Base-by-base conservation (phyloP, 2,797 vertebrate species). In the Pangasius djambal region DNA sequence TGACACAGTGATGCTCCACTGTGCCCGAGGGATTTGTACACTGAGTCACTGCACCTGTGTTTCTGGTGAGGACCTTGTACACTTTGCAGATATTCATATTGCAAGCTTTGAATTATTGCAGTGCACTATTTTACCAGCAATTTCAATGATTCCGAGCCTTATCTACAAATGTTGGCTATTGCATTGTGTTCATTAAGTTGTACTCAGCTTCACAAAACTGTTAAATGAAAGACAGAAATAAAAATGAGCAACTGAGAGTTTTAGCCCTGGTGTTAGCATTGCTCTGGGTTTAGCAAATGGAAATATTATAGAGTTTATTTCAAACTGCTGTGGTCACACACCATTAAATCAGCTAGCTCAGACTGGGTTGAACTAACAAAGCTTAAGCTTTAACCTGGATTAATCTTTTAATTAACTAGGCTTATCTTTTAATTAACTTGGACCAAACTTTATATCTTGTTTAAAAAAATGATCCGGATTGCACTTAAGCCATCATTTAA, bases 11-110 rank as follows among this genome's bases (percentile, higher is more conserved):
- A 59, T 44, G 44, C 16, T 57, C 40, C 52, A 31, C 37, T 87
- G 77, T 85, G 63, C 67, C 79, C 69, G 74, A 85, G 59, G 75
- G 65, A 52, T 88, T 89, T 75, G 9, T 50, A 44, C 34, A 25
- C 67, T 55, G 6, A 70, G 40, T 55, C 40, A 84, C 79, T 91
- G 84, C 90, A 86, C 86, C 83, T 91, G 91, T 89, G 81, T 84
- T 52, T 37, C 69, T 77, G 50, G 85, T 59, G 28, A 22, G 61
- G 28, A 82, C 4, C 22, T 61, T 40, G 65, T 20, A 40, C 79
- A 82, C 57, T 9, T 48, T 84, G 18, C 7, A 50, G 4, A 82
- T 25, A 13, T 40, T 82, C 52, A 40, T 22, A 61, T 15, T 28
- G 20, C 57, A 31, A 34, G 10, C 22, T 75, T 48, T 48, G 22